phyloP scores from a whole-genome alignment of 2,888 invertebrate genomes.

The Nemurella pictetii region DNA sequence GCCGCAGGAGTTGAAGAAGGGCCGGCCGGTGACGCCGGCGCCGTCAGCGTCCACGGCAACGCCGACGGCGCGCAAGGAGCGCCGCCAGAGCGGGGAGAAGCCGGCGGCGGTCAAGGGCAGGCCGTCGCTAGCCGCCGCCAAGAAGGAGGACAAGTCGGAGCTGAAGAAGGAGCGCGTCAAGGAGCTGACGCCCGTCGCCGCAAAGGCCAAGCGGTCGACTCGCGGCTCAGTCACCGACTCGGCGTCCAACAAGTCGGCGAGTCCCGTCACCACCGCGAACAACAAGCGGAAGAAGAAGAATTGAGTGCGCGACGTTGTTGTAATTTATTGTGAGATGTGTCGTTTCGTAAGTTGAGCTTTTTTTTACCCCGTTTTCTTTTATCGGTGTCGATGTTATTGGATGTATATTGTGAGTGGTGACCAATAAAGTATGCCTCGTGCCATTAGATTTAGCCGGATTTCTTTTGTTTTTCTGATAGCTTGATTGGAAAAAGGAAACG shows the following conservation, averaged over 20 bases:
- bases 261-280: slow-evolving; percentile 36
- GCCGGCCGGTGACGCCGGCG: background rate
- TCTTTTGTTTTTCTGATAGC: no score
- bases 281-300: background rate
- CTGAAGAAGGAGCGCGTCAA: slow-evolving; percentile 34
- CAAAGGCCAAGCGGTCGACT: slow-evolving; percentile 50
- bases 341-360: background rate
- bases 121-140: background rate
- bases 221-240: slow-evolving; percentile 54
- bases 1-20: slow-evolving; percentile 31
- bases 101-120: background rate
- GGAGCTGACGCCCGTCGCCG: slow-evolving; percentile 29
- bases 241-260: slow-evolving; percentile 37
- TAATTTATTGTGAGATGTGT: background rate
- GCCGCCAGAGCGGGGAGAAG: background rate
- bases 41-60: background rate
- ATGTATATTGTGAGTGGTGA: background rate
- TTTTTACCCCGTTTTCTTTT: background rate
- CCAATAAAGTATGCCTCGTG: background rate
- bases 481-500: no score
- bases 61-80: background rate
- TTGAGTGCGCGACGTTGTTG: slow-evolving; percentile 3
- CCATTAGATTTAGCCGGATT: background rate
- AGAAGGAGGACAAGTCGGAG: slow-evolving; percentile 6
- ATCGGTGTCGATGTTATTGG: background rate